These are phyloP conservation scores for Leptonema lineaticorne DNA, from an alignment of 1,140 invertebrate species.

Conservation along the genomic window DNA sequence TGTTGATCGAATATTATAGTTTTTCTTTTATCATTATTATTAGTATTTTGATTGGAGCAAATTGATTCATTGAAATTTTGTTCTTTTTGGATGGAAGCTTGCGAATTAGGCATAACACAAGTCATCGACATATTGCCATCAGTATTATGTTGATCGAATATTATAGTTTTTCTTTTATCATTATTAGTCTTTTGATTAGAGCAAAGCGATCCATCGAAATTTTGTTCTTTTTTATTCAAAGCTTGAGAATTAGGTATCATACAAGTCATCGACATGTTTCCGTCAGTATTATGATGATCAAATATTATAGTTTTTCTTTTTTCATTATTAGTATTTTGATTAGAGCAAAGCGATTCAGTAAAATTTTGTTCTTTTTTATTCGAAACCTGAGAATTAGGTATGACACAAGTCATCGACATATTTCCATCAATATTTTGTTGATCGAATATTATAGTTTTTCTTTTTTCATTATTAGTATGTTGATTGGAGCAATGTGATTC, in stretches of 20 bases:
- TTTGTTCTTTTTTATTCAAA: conserved; percentile 8
- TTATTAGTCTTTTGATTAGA: background rate
- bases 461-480: no score
- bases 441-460: no score
- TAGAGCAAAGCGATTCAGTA: no score
- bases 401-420: no score
- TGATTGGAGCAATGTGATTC: no score
- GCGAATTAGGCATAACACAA: background rate
- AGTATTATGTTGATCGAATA: conserved; percentile 13
- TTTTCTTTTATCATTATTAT: conserved; percentile 6
- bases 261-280: conserved; percentile 26
- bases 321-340: conserved; percentile 2
- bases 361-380: no score
- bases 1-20: conserved; percentile 18
- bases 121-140: conserved; percentile 22
- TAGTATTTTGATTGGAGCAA: background rate
- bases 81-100: background rate
- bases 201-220: conserved; percentile 28
- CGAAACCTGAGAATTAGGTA: no score
- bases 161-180: conserved; percentile 24
- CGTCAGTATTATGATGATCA: conserved; percentile 11
- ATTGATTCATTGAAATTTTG: background rate
- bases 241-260: conserved; percentile 4
- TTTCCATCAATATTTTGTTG: no score
- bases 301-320: conserved; percentile 29